Evolutionary conservation across 2,888 invertebrate species (phyloP), one percentile per base, ranked within the genome.

Genomic region (Elegia similella): DNA sequence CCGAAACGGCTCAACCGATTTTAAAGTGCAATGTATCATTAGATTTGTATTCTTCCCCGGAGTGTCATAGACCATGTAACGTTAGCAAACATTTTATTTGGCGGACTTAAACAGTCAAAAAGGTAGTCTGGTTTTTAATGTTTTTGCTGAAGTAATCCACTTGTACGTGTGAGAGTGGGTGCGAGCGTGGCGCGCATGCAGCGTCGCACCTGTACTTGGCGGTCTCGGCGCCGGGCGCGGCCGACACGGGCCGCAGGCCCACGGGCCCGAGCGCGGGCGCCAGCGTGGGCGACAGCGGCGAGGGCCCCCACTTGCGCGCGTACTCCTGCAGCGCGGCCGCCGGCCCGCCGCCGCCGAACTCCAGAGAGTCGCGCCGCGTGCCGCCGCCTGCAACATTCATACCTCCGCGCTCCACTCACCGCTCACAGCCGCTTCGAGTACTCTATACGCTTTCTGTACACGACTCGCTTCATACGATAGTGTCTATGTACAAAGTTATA

Each of bases 141-240:
- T 23, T 23, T 23, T 23, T 23, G 23, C 2, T 3, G 23, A n/a
- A n/a, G 44, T 17, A 1, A 10, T 17, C 16, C n/a, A n/a, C n/a
- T 17, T 43, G 63, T 52, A 54, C 34, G 10, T 47, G 42, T 46
- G 44, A 12, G 12, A 16, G 15, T 50, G 34, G 17, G 52, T 48
- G 55, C 7, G 48, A 17, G 57, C 10, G 57, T 23, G 57, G 16
- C 42, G 42, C 46, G 64, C 55, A 55, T 58, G 58, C 32, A 58
- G 55, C 55, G 60, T 38, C 58, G 76, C 86, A 95, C 86, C 96
- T 93, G 84, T 94, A 94, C 84, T 94, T 95, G 70, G 93, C 93
- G 68, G 95, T 96, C 92, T 98, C 98, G 1, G 98, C 98, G 65
- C 98, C 98, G 42, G 98, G 98, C 62, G 98, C 98, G 73, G 92